Evolutionary conservation across 2,113 vertebrate genomes (phyloP).

Genomic region (Callipepla californica): DNA sequence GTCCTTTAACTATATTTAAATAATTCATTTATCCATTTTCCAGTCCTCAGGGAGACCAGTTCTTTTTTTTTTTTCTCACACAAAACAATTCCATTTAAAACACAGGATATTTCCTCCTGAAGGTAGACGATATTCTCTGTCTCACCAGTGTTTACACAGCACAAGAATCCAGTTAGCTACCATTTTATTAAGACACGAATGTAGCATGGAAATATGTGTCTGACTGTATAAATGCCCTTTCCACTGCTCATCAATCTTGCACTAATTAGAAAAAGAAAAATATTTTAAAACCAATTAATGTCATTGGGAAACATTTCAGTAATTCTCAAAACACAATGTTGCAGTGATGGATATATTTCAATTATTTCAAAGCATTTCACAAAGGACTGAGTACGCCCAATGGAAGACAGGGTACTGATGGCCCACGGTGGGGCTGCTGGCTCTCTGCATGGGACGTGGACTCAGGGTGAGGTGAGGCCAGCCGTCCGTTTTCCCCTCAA

Average conservation of each 20-base stretch:
- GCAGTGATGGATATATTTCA: constrained; percentile 57
- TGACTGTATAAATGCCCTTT: constrained; percentile 53
- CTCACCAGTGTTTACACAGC: constrained; percentile 13
- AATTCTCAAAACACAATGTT: constrained; percentile 56
- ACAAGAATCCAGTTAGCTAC: constrained; percentile 24
- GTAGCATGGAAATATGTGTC: constrained; percentile 24
- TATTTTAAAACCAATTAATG: constrained; percentile 64
- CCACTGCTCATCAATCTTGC: constrained; percentile 42
- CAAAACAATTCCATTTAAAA: neutral
- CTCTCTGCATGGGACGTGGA: neutral
- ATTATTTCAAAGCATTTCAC: constrained; percentile 46
- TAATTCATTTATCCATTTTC: constrained; percentile 68
- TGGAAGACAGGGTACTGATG: constrained; percentile 12
- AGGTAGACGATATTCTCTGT: constrained; percentile 6
- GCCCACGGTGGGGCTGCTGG: neutral
- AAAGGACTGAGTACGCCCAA: constrained; percentile 28
- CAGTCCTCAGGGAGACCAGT: neutral
- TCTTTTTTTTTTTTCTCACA: neutral
- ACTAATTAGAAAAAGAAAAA: constrained; percentile 67
- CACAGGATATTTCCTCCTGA: neutral
- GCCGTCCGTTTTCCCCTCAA: constrained; percentile 50
- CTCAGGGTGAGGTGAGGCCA: constrained; percentile 27
- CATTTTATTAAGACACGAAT: constrained; percentile 47
- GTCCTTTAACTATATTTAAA: constrained; percentile 68
- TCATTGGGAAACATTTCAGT: constrained; percentile 51